Evolutionary conservation across 2,888 invertebrate genomes (phyloP), one percentile per base, ranked within the genome.

Genomic region (Macrosiphum euphorbiae): DNA sequence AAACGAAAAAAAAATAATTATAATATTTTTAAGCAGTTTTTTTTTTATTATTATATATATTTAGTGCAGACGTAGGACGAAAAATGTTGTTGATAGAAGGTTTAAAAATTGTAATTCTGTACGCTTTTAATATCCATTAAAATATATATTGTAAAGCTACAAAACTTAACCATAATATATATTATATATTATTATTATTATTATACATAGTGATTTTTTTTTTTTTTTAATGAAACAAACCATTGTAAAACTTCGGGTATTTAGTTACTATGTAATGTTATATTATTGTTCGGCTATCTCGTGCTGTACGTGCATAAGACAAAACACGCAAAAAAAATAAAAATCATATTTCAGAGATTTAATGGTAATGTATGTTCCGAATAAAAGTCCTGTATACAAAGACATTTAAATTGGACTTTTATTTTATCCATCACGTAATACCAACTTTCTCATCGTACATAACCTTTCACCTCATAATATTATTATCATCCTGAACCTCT

Each of bases 321-420:
- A 67, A 94, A 93, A 86, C 94, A 94, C 90, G 94, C 94, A 47
- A 87, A 94, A 92, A 92, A 88, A 61, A 20, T 67, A n/a, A 92
- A 88, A 90, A 61, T 94, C 93, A 90, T 94, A 92, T 94, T 94
- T 94, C 94, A 90, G 94, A 94, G 94, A 94, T 94, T 94, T 94
- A 90, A 94, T 94, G 94, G 94, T 94, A 94, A 90, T 94, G 94
- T 94, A 94, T 94, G 94, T 94, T 90, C 94, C 94, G 94, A 94
- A 94, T 94, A 94, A 94, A 94, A 94, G 94, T 94, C 94, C 94
- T 94, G 94, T 94, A 94, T 94, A 94, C 94, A 94, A 94, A 94
- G 90, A 94, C 94, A 94, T 90, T 94, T 94, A 90, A 94, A 90
- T 94, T 86, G 20, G 94, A 67, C 90, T 90, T 94, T 90, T 90